Base-by-base conservation (phyloP, 2,888 invertebrate species). In the Eurytoma californica region DNA sequence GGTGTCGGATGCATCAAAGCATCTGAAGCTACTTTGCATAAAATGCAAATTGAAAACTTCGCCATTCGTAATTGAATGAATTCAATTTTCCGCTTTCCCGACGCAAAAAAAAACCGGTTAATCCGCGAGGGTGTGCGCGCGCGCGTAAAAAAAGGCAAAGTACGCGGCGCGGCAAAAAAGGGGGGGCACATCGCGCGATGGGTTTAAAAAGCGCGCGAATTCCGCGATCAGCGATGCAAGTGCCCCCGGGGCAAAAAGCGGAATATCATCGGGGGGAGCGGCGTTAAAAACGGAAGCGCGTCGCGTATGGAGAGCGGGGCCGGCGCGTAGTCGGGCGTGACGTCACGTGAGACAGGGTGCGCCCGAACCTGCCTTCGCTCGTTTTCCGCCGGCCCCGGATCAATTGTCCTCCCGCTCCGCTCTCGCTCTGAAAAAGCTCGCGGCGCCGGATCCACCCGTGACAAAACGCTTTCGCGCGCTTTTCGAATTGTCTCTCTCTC, bases 271-370 rank as follows among this genome's bases (percentile, higher is more conserved):
- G 55, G 20, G 67, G 61, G 68, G 72, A 67, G 72, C 72, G 60
- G 20, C 39, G 72, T 57, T 69, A 49, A 70, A 67, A 69, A 47
- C 61, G 73, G 68, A 78, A 78, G 55, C 51, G 63, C 78, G 73
- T 80, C 82, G 82, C 80, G 47, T 76, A 75, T 74, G 81, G 82
- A 80, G 82, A 84, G 83, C 82, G 83, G 84, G 84, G 84, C 84
- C 84, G 39, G 53, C n/a, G 84, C 77, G 80, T 81, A 82, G 76
- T 69, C 73, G 65, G 75, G 39, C 76, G 82, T 79, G 79, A 79
- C 79, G 84, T 83, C 83, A 85, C 79, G 78, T 83, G 66, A 81
- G 67, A 83, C 53, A 84, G 84, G 85, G 86, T 83, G 85, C 83
- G 85, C 84, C 83, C 61, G 67, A 82, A 79, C 77, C 80, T 83